phyloP scores from a whole-genome alignment of 2,113 vertebrate genomes.

The Oreamnos americanus region DNA sequence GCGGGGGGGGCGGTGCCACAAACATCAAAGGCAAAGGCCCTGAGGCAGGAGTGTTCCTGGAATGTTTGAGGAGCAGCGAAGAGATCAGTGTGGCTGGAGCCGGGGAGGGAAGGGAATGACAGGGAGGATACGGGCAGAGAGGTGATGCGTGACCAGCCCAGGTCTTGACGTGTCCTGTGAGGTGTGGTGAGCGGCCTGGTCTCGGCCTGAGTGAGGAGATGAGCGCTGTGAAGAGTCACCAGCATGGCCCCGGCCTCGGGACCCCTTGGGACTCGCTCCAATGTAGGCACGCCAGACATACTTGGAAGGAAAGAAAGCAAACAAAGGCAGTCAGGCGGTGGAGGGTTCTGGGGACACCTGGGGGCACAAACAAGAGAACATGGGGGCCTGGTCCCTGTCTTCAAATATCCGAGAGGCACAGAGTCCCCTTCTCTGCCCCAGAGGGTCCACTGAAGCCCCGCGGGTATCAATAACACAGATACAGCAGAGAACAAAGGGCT shows the following conservation, averaged over 20 bases:
- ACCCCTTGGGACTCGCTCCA: not conserved
- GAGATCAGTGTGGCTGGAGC: not conserved
- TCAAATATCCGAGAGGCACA: not conserved
- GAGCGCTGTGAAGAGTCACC: not conserved
- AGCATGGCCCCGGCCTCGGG: rapidly evolving
- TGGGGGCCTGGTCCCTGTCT: not conserved
- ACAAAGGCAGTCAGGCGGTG: not conserved
- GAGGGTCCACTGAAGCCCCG: not conserved
- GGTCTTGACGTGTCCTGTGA: not conserved
- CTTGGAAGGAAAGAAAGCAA: not conserved
- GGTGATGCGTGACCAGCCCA: not conserved
- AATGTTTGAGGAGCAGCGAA: not conserved
- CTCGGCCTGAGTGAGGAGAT: not conserved
- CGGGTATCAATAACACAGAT: not conserved
- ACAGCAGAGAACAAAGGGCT: not conserved
- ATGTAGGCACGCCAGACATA: rapidly evolving
- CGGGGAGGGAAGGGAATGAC: not conserved
- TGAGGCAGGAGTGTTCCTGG: not conserved
- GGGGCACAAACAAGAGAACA: not conserved
- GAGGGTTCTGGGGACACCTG: not conserved
- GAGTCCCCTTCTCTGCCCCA: not conserved
- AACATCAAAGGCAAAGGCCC: not conserved
- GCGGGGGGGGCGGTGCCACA: not conserved
- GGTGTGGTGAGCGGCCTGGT: not conserved
- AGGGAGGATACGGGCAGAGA: not conserved